A percentile compares a stretch with the other conserved stretches of the same genome.
These are phyloP conservation scores for Drosophila leonis DNA, from an alignment of 2,888 invertebrate species.

Conservation along the genomic window DNA sequence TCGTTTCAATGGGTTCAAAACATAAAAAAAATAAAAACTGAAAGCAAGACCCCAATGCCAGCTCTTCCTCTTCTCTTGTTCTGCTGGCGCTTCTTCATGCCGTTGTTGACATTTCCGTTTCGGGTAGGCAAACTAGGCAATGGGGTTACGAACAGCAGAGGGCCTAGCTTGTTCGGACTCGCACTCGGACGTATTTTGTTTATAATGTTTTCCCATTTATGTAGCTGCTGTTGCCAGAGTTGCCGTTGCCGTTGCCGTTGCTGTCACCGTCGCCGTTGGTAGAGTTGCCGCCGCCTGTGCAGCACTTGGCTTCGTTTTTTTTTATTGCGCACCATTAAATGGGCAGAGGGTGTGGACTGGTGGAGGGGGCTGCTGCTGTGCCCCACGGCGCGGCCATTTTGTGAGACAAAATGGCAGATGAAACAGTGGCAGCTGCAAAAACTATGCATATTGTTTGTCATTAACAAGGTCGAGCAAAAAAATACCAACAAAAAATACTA, in stretches of 20 bases:
- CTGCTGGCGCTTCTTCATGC: background rate
- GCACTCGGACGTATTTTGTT: slow-evolving; percentile 60
- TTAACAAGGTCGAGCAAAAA: slow-evolving; percentile 70
- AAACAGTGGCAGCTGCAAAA: slow-evolving; percentile 56
- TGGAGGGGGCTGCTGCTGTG: slow-evolving; percentile 32
- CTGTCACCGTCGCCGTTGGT: background rate
- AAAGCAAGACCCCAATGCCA: slow-evolving; percentile 32
- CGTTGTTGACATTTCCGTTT: slow-evolving; percentile 68
- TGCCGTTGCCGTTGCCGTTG: slow-evolving; percentile 12
- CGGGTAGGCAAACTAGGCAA: slow-evolving; percentile 68
- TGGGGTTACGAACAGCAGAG: slow-evolving; percentile 55
- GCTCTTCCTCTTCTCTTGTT: background rate
- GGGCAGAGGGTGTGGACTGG: background rate
- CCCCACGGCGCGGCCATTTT: slow-evolving; percentile 56
- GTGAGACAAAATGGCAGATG: slow-evolving; percentile 55
- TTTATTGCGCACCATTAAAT: slow-evolving; percentile 71
- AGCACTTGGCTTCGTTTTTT: slow-evolving; percentile 51
- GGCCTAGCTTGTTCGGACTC: slow-evolving; percentile 27
- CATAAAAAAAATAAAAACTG: slow-evolving; percentile 33
- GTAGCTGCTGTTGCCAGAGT: slow-evolving; percentile 44
- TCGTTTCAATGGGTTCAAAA: background rate
- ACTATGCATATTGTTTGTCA: slow-evolving; percentile 79
- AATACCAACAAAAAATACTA: slow-evolving; percentile 47
- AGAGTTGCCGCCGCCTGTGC: slow-evolving; percentile 32
- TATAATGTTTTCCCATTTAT: slow-evolving; percentile 71